Conservation (phyloP, 92 coral and sea anemone genomes). For the Palythoa caribaeorum region DNA sequence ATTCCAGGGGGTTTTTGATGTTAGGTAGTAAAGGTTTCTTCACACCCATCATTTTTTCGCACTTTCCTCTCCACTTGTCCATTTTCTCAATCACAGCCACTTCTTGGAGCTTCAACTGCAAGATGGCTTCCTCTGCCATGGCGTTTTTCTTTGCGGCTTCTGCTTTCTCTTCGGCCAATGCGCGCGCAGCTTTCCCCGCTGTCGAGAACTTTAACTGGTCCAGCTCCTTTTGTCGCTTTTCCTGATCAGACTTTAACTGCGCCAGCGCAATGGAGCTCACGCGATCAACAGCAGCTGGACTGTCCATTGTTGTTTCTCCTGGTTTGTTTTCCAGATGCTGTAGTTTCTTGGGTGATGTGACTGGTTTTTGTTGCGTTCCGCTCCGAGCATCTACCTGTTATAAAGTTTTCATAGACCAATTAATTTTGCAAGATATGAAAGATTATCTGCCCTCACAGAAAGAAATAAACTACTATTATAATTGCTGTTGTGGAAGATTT, state of each 20-base stretch:
- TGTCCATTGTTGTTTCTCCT: not conserved
- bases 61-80: slow-evolving; percentile 44
- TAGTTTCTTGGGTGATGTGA: not conserved
- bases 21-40: not conserved
- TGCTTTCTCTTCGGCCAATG: slow-evolving; percentile 5
- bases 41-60: slow-evolving; percentile 23
- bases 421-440: no score
- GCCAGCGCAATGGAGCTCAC: slow-evolving; percentile 32
- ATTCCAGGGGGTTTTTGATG: not conserved
- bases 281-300: not conserved
- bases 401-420: not conserved
- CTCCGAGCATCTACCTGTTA: not conserved
- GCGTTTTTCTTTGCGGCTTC: slow-evolving; percentile 15
- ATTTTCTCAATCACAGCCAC: slow-evolving; percentile 29
- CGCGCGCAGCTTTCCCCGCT: slow-evolving; percentile 47
- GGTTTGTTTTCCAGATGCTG: not conserved
- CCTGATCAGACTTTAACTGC: slow-evolving; percentile 14
- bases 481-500: no score
- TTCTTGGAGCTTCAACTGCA: slow-evolving; percentile 19
- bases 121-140: slow-evolving; percentile 25
- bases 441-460: no score
- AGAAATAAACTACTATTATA: no score
- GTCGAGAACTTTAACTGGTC: slow-evolving; percentile 33
- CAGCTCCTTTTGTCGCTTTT: slow-evolving; percentile 8
- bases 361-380: not conserved